phyloP scores from a whole-genome alignment of 2,888 invertebrate genomes.

The Athripsodes cinereus region DNA sequence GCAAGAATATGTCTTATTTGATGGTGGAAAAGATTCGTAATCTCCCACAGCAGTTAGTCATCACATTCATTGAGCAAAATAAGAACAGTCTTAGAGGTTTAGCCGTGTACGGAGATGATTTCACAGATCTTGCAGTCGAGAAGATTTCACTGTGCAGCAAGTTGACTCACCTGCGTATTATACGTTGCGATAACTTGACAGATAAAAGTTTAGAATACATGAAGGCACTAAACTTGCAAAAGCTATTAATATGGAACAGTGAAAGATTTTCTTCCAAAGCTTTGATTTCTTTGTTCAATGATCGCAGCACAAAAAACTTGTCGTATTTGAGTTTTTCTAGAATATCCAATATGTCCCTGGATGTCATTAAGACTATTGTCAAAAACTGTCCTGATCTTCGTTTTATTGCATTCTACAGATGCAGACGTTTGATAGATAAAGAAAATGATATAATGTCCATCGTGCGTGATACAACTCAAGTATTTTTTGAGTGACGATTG shows the following conservation, averaged over 20 bases:
- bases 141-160: slow-evolving; percentile 37
- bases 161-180: slow-evolving; percentile 41
- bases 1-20: slow-evolving; percentile 39
- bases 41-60: slow-evolving; percentile 36
- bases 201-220: slow-evolving; percentile 38
- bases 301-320: slow-evolving; percentile 35
- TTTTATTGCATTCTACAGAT: slow-evolving; percentile 44
- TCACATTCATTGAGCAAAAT: slow-evolving; percentile 36
- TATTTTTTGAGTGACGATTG: neutral
- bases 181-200: slow-evolving; percentile 41
- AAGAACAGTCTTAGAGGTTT: slow-evolving; percentile 36
- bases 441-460: neutral
- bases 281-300: slow-evolving; percentile 36
- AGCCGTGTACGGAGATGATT: slow-evolving; percentile 41
- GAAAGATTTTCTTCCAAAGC: slow-evolving; percentile 37
- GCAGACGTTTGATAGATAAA: slow-evolving; percentile 29
- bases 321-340: slow-evolving; percentile 42
- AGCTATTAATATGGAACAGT: slow-evolving; percentile 47
- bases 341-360: slow-evolving; percentile 40
- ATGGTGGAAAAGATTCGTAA: slow-evolving; percentile 43
- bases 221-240: slow-evolving; percentile 34
- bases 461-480: neutral
- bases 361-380: slow-evolving; percentile 41
- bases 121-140: slow-evolving; percentile 38
- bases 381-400: slow-evolving; percentile 41